Conservation (phyloP, 2,113 vertebrate species). For the Calidris pugnax region DNA sequence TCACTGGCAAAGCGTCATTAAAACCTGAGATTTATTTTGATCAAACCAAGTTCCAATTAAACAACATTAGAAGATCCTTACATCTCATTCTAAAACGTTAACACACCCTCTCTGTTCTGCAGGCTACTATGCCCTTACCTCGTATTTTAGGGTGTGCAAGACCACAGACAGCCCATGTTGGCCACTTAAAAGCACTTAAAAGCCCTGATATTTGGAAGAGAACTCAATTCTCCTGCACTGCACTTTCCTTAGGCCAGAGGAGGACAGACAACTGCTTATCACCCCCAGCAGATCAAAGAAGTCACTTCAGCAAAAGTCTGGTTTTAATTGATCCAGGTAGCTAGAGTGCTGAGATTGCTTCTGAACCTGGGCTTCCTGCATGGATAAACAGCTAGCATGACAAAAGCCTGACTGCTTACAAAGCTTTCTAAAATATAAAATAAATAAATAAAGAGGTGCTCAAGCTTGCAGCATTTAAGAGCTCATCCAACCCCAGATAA, state of each 20-base stretch:
- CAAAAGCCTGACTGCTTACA: background rate
- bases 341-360: background rate
- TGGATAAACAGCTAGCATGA: background rate
- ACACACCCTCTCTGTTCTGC: accelerated
- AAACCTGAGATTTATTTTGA: background rate
- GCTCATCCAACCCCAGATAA: background rate
- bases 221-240: background rate
- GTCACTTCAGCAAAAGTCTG: background rate
- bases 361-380: background rate
- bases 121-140: accelerated
- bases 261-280: background rate
- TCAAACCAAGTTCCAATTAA: background rate
- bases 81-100: too few species aligned
- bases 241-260: background rate
- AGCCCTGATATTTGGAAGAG: background rate
- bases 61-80: background rate
- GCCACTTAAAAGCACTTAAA: background rate
- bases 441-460: conserved; percentile 15
- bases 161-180: background rate
- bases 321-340: background rate
- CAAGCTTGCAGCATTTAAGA: background rate
- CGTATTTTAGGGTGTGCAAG: background rate
- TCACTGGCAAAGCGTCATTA: background rate
- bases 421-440: conserved; percentile 1
- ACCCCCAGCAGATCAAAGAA: background rate